Percentiles rank a stretch among this genome's conserved stretches.
These are phyloP conservation scores for Melipona quadrifasciata DNA, from an alignment of 1,140 invertebrate species.

Conservation along the genomic window DNA sequence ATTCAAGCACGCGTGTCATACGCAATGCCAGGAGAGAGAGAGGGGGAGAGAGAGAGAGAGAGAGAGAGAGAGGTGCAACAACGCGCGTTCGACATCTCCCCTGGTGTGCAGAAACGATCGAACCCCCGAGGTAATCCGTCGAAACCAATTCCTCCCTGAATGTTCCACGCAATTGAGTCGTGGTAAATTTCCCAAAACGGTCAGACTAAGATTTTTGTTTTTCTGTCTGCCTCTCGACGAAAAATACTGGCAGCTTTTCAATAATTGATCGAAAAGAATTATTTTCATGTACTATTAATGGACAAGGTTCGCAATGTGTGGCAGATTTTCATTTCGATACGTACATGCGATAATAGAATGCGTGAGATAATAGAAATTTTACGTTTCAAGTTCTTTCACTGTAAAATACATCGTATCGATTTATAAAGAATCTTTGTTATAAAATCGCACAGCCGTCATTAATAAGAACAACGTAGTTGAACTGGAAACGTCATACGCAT, in stretches of 20 bases:
- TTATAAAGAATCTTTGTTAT: too few relatives aligned
- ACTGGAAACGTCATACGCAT: too few relatives aligned
- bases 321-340: too few relatives aligned
- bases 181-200: too few relatives aligned
- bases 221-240: background rate
- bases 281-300: background rate
- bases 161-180: background rate
- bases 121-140: background rate
- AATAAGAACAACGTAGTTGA: too few relatives aligned
- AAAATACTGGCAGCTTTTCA: background rate
- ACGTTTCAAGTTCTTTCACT: too few relatives aligned
- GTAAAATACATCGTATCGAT: too few relatives aligned
- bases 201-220: background rate
- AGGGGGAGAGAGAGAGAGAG: background rate
- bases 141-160: background rate
- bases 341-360: too few relatives aligned
- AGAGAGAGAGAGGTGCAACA: background rate
- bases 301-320: background rate
- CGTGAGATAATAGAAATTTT: too few relatives aligned
- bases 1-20: slow-evolving; percentile 45
- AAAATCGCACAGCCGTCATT: too few relatives aligned
- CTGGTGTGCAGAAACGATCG: slow-evolving; percentile 1
- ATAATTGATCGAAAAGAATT: background rate
- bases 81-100: slow-evolving; percentile 1
- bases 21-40: slow-evolving; percentile 3